Conservation (phyloP, 2,113 vertebrate species). For the Eublepharis macularius region DNA sequence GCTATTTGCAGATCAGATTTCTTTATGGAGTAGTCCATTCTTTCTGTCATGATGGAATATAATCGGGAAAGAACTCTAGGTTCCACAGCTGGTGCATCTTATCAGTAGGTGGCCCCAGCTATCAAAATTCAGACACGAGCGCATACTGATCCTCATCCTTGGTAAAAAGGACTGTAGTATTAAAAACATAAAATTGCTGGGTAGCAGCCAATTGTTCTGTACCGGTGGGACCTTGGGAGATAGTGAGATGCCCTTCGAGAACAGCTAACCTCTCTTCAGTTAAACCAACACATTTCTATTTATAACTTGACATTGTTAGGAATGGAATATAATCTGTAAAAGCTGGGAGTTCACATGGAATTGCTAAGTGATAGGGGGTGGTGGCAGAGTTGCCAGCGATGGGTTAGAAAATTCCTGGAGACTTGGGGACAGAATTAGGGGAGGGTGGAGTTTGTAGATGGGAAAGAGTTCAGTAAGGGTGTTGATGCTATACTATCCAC, state of each 20-base stretch:
- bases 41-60: constrained; percentile 31
- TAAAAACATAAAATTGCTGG: not conserved
- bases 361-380: too few relatives aligned
- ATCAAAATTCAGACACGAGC: constrained; percentile 2
- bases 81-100: constrained; percentile 12
- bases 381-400: too few relatives aligned
- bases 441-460: too few relatives aligned
- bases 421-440: too few relatives aligned
- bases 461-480: too few relatives aligned
- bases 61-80: not conserved
- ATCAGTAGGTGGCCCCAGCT: constrained; percentile 4
- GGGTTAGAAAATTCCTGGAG: too few relatives aligned
- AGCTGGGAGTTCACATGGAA: too few relatives aligned
- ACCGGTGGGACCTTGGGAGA: not conserved
- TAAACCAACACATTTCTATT: not conserved
- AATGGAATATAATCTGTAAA: not conserved
- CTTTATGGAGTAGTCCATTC: constrained; percentile 28
- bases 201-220: not conserved
- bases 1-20: constrained; percentile 36
- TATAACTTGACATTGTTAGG: not conserved
- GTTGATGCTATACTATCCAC: too few relatives aligned
- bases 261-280: not conserved
- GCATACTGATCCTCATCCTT: constrained; percentile 21
- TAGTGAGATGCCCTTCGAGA: constrained; percentile 9
- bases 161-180: not conserved